Base-by-base conservation (phyloP, 1,140 invertebrate species). In the Drosophila melanica region DNA sequence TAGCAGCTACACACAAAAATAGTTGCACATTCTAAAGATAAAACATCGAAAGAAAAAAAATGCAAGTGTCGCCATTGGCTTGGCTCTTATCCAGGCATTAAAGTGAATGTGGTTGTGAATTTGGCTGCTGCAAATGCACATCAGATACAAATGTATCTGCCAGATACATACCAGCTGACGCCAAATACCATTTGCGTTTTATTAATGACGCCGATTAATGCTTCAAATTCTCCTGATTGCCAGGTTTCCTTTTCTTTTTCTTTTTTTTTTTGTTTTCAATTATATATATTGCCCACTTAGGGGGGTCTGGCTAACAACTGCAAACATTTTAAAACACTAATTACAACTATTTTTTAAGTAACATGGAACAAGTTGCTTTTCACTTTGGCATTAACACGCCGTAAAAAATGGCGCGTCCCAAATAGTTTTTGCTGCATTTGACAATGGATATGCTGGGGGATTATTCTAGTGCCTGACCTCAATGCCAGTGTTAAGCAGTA, bases 1-100 rank as follows among this genome's bases (percentile, higher is more conserved):
- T 67, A 68, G 37, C 51, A 59, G 48, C 27, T 27, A 51, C n/a
- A 57, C 45, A 66, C 47, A 44, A 66, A 72, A 72, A 72, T 72
- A 72, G 69, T 72, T 72, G 69, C 69, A 67, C 69, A 72, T 72
- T 72, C 69, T 72, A 67, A 67, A 72, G 69, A 59, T 67, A 67
- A 58, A 58, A 20, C 65, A 59, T 35, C 62, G 65, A 59, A 64
- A 62, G 27, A 27, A 27, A 27, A 27, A 27, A 65, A 66, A 71
- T 71, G 68, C 68, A 71, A 71, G 62, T 71, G 68, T 71, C 62
- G 68, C 68, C 60, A 45, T 55, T 48, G 45, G 54, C 54, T 67
- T 59, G 63, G 63, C 63, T 27, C 37, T 44, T 14, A 59, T 72
- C 63, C 69, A 72, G 62, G 16, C 35, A 47, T 47, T 60, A n/a